phyloP scores from a whole-genome alignment of 2,113 vertebrate species.

The Tonatia bakeri region DNA sequence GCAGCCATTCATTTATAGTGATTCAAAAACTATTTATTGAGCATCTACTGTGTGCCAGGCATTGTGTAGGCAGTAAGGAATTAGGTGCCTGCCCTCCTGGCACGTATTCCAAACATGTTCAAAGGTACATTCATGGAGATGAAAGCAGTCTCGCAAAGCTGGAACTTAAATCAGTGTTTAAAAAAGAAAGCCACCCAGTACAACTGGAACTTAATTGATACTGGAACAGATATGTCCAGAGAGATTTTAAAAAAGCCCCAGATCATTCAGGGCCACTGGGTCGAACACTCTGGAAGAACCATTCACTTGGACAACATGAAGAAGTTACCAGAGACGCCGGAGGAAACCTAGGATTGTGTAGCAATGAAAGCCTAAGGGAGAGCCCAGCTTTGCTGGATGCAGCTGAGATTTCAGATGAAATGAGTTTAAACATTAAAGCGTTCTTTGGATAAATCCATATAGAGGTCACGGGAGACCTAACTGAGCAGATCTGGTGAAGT shows the following conservation, averaged over 20 bases:
- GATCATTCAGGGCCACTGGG: background rate
- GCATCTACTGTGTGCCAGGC: background rate
- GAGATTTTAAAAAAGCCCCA: background rate
- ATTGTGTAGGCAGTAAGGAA: background rate
- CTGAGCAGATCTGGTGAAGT: conserved; percentile 50
- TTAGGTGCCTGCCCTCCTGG: background rate
- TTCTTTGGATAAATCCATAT: background rate
- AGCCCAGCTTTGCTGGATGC: background rate
- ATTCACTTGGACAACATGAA: background rate
- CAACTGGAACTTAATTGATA: background rate
- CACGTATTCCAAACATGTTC: background rate
- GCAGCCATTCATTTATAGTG: background rate
- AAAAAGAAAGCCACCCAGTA: background rate
- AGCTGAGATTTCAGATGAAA: background rate
- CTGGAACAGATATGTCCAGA: background rate
- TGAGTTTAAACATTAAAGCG: background rate
- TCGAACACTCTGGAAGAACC: background rate
- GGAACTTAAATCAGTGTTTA: background rate
- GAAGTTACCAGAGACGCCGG: background rate
- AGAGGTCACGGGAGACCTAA: conserved; percentile 40
- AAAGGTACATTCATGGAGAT: background rate
- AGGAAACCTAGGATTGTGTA: background rate
- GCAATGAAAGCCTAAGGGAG: background rate
- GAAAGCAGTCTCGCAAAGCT: background rate
- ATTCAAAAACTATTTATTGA: background rate